Evolutionary conservation across 2,888 invertebrate species (phyloP).

Genomic region (Bombyx huttoni): DNA sequence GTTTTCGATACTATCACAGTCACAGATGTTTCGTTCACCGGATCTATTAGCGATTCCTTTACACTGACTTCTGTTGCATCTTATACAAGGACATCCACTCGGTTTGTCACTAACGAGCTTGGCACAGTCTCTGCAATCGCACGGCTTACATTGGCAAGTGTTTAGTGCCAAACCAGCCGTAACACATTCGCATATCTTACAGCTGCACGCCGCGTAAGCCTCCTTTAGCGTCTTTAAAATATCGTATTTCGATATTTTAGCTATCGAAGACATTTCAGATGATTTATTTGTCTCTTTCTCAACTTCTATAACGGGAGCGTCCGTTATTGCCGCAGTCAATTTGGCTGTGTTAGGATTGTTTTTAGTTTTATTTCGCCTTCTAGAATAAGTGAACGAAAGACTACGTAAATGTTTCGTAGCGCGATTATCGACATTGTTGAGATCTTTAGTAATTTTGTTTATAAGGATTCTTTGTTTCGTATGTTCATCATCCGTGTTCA

Average conservation of each 20-base stretch:
- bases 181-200: slow-evolving; percentile 51
- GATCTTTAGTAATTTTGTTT: not conserved
- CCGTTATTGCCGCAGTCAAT: slow-evolving; percentile 35
- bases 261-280: not conserved
- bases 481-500: not conserved
- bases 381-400: not conserved
- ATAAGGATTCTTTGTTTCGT: not conserved
- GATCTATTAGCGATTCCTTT: slow-evolving; percentile 11
- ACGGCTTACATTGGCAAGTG: slow-evolving; percentile 28
- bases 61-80: slow-evolving; percentile 18
- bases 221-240: slow-evolving; percentile 39
- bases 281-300: slow-evolving; percentile 9
- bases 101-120: slow-evolving; percentile 5
- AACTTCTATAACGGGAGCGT: slow-evolving; percentile 25
- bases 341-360: slow-evolving; percentile 16
- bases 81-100: slow-evolving; percentile 16
- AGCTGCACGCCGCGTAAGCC: slow-evolving; percentile 45
- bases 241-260: slow-evolving; percentile 20
- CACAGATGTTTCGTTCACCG: slow-evolving; percentile 12
- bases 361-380: slow-evolving; percentile 9
- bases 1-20: slow-evolving; percentile 23
- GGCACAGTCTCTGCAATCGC: slow-evolving; percentile 25
- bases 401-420: not conserved
- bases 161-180: slow-evolving; percentile 11
- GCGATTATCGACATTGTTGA: not conserved